Conservation (phyloP, 2,888 invertebrate genomes). For the Drosophila mimetica region DNA sequence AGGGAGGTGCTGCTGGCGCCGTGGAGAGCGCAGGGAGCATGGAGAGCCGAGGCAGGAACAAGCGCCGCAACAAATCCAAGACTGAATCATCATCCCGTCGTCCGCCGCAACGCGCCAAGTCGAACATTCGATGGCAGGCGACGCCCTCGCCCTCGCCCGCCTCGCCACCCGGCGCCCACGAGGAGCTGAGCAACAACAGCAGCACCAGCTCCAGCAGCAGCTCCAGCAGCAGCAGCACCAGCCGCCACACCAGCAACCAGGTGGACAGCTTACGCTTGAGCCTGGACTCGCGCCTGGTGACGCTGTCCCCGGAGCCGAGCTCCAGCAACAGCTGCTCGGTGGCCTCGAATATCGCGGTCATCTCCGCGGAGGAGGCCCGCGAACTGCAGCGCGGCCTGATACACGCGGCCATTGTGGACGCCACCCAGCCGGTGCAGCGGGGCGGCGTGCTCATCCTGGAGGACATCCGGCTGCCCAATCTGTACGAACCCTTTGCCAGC, state of each 20-base stretch:
- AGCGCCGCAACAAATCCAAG: slow-evolving; percentile 18
- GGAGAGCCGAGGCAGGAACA: background rate
- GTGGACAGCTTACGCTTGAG: no score
- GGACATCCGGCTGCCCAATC: slow-evolving; percentile 62
- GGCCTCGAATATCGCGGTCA: slow-evolving; percentile 48
- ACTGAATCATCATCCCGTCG: slow-evolving; percentile 24
- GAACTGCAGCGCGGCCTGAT: slow-evolving; percentile 52
- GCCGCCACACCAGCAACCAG: background rate
- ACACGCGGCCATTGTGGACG: slow-evolving; percentile 31
- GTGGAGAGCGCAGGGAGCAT: background rate
- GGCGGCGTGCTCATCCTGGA: slow-evolving; percentile 57
- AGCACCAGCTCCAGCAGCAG: slow-evolving; percentile 13
- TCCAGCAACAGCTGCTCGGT: slow-evolving; percentile 47
- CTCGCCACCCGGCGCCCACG: background rate
- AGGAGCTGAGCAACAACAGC: slow-evolving; percentile 42
- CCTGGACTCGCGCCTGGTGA: no score
- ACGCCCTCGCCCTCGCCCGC: background rate
- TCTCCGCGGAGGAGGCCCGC: slow-evolving; percentile 43
- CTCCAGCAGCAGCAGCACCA: slow-evolving; percentile 7
- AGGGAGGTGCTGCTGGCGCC: background rate
- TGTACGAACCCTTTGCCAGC: slow-evolving; percentile 34
- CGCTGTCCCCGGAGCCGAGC: slow-evolving; percentile 36
- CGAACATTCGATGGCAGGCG: background rate
- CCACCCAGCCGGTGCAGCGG: slow-evolving; percentile 40
- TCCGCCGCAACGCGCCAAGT: background rate